Evolutionary conservation across 1,140 invertebrate species (phyloP).

Genomic region (Tetragnatha versicolor): DNA sequence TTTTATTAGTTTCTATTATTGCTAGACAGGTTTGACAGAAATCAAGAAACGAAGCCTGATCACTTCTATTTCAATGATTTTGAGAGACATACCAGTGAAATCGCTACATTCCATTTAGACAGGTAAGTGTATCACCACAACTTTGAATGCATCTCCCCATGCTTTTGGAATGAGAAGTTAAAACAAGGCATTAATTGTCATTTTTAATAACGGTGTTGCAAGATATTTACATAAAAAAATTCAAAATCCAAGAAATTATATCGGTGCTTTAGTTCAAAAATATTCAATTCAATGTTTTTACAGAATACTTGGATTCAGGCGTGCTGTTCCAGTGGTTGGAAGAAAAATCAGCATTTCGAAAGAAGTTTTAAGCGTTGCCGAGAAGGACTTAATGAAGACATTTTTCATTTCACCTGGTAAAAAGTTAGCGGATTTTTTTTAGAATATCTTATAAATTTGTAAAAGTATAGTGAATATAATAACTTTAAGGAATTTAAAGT

Average conservation of each 20-base stretch:
- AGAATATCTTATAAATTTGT: no score
- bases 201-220: neutral
- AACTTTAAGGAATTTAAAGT: no score
- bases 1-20: neutral
- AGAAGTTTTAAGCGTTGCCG: constrained; percentile 83
- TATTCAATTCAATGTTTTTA: constrained; percentile 56
- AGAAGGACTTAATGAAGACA: constrained; percentile 62
- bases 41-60: constrained; percentile 95
- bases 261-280: neutral
- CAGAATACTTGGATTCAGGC: constrained; percentile 86
- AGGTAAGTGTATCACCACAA: constrained; percentile 71
- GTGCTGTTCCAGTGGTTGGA: constrained; percentile 87
- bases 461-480: no score
- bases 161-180: neutral
- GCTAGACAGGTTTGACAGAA: constrained; percentile 81
- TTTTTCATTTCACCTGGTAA: constrained; percentile 66
- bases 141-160: neutral
- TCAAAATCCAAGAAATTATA: neutral
- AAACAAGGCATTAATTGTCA: neutral
- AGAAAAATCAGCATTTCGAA: constrained; percentile 89
- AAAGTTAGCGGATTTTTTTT: no score
- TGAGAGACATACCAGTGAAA: constrained; percentile 96
- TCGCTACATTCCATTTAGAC: constrained; percentile 98
- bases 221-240: neutral
- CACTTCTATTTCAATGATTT: constrained; percentile 99